A percentile compares a stretch with the other conserved stretches of the same genome.
These are phyloP conservation scores for Pangasius krempfi DNA, from an alignment of 2,797 vertebrate species.

Conservation along the genomic window DNA sequence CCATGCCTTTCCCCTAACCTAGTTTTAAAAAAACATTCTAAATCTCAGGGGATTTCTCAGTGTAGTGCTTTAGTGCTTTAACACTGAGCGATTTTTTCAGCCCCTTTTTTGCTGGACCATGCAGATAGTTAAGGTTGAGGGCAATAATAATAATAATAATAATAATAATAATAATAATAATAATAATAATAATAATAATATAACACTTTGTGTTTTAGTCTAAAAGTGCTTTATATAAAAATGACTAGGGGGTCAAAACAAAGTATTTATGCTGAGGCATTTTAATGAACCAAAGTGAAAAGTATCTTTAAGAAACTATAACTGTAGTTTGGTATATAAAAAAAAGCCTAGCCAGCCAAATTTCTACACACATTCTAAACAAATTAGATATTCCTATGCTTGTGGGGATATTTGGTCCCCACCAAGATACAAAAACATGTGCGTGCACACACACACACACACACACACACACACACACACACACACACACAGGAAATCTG, in stretches of 20 bases:
- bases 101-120: neutral
- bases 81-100: neutral
- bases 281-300: neutral
- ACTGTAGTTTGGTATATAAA: neutral
- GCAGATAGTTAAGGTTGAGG: neutral
- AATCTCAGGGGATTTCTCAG: neutral
- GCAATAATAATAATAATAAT: neutral
- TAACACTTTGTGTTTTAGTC: neutral
- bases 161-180: neutral
- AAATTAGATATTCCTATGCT: neutral
- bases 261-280: neutral
- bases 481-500: slow-evolving; percentile 64
- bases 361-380: neutral
- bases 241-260: neutral
- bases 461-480: slow-evolving; percentile 46
- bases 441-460: slow-evolving; percentile 30
- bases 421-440: too few species aligned
- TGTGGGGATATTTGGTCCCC: neutral
- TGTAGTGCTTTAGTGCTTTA: slow-evolving; percentile 10
- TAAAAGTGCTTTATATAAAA: neutral
- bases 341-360: neutral
- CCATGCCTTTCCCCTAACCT: neutral
- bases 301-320: neutral
- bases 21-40: neutral
- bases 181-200: neutral